Evolutionary conservation across 2,113 vertebrate species (phyloP).

Genomic region (Galeopterus variegatus): DNA sequence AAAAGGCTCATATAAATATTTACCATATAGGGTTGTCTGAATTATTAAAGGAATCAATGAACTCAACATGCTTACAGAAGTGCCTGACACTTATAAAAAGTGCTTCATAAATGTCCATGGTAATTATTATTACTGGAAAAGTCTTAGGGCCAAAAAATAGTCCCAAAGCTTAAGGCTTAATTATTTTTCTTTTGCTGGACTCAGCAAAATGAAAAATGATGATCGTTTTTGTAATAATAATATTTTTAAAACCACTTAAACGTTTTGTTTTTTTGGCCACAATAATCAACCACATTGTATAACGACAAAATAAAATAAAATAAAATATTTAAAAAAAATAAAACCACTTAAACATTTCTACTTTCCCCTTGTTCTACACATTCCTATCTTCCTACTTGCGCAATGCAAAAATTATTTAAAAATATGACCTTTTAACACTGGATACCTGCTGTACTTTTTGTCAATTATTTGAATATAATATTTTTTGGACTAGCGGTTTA

Average conservation of each 20-base stretch:
- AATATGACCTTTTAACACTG: background rate
- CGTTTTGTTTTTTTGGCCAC: background rate
- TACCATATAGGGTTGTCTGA: background rate
- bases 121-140: constrained; percentile 21
- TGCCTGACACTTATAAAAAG: background rate
- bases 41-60: background rate
- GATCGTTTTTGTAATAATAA: background rate
- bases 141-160: background rate
- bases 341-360: constrained; percentile 1
- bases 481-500: background rate
- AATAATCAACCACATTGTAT: no score
- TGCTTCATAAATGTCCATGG: background rate
- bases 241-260: constrained; percentile 39
- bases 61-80: background rate
- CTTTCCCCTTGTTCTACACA: background rate
- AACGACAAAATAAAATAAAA: no score
- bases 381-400: background rate
- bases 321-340: background rate
- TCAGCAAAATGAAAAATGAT: background rate
- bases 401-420: background rate
- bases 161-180: background rate
- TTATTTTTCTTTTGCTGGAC: background rate
- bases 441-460: background rate
- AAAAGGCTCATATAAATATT: background rate
- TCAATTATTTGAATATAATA: background rate